Base-by-base conservation (phyloP, 2,888 invertebrate genomes). In the Pterobdella sp. region DNA sequence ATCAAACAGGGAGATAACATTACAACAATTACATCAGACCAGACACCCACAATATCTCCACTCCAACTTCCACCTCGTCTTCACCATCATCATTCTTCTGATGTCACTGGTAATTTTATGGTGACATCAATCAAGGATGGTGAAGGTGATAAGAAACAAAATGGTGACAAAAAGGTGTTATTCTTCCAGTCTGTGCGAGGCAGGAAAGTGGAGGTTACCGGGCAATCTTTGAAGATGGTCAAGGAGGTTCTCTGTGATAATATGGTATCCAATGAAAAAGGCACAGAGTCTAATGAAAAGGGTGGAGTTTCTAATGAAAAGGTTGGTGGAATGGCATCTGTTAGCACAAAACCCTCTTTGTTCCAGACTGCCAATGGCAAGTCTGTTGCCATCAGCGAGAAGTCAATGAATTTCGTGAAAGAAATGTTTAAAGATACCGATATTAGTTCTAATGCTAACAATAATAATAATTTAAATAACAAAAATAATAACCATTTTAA, bases 381-480 rank as follows among this genome's bases (percentile, higher is more conserved):
- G 34, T n/a, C 4, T 26, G 65, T 65, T 26, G 29, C 1, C 2
- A 34, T 65, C n/a, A 4, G n/a, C 31, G 35, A 65, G 35, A 18
- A 65, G 35, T 65, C 32, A n/a, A 29, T 65, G 18, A 29, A 7
- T 10, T n/a, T 32, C n/a, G 65, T 34, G 32, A 65, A 1, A 32
- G 18, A 14, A 31, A 18, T 7, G n/a, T 31, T 32, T 34, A 31
- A 1, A 2, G 22, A n/a, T 3, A 76, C 72, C n/a, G 31, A 71
- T 65, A 69, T 66, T 10, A 72, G 52, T 63, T 7, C 4, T 65
- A 37, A 34, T 65, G 29, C 2, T 7, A 31, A 10, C 31, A 72
- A 36, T 26, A 36, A 72, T 29, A 65, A 34, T 68, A 65, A 70
- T 31, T 22, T n/a, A n/a, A 60, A 56, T 70, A 52, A 52, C n/a